phyloP scores from a whole-genome alignment of 1,140 invertebrate genomes.

The Melanaphis sacchari region DNA sequence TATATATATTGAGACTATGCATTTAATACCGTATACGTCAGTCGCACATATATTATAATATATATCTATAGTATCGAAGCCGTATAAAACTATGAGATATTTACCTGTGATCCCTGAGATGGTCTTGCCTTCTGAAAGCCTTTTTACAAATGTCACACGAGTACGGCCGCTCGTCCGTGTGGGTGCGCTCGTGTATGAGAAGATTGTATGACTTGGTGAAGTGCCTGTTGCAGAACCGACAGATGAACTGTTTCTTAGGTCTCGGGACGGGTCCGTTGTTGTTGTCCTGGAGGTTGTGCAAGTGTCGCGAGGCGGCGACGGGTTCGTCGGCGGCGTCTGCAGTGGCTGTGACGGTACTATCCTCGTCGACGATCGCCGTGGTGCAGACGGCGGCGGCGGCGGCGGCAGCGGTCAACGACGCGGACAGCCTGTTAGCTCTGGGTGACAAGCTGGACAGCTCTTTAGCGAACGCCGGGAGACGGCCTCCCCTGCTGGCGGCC shows the following conservation, averaged over 20 bases:
- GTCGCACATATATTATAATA: background rate
- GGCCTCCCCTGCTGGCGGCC: background rate
- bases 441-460: constrained; percentile 42
- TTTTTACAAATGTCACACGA: constrained; percentile 95
- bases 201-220: constrained; percentile 99
- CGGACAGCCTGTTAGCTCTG: constrained; percentile 18
- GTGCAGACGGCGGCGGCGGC: constrained; percentile 61
- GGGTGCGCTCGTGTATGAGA: constrained; percentile 95
- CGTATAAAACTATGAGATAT: constrained; percentile 59
- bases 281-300: constrained; percentile 61
- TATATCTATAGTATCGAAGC: background rate
- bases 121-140: constrained; percentile 70
- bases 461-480: constrained; percentile 37
- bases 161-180: constrained; percentile 97
- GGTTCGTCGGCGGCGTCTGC: constrained; percentile 63
- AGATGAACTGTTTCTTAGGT: constrained; percentile 78
- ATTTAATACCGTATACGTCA: background rate
- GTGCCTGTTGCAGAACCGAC: constrained; percentile 94
- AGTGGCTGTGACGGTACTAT: constrained; percentile 63
- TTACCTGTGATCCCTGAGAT: constrained; percentile 66
- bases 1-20: background rate
- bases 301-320: constrained; percentile 62
- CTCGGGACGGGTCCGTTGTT: constrained; percentile 66
- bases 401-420: constrained; percentile 17
- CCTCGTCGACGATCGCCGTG: constrained; percentile 65